A percentile compares a stretch with the other conserved stretches of the same genome.
These are phyloP conservation scores for Caerostris darwini DNA, from an alignment of 1,140 invertebrate genomes.

Conservation along the genomic window DNA sequence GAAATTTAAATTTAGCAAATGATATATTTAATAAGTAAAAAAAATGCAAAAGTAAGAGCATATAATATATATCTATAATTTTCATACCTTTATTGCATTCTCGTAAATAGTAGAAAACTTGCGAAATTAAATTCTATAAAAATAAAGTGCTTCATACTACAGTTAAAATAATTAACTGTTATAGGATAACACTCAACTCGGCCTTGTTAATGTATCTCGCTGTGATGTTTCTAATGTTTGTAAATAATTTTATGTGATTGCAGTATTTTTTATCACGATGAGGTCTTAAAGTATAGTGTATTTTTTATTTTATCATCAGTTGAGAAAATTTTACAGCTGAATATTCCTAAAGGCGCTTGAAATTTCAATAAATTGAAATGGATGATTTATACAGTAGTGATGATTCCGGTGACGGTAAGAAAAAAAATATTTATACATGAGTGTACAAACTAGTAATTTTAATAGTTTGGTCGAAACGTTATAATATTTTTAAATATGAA, in stretches of 20 bases:
- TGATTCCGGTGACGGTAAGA: constrained; percentile 59
- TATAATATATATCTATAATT: too few species aligned
- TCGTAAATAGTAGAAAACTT: too few species aligned
- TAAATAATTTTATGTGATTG: not conserved
- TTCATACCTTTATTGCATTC: too few species aligned
- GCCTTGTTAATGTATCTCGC: not conserved
- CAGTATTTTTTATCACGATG: not conserved
- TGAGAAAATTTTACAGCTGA: not conserved
- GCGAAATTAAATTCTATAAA: too few species aligned
- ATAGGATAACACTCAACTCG: not conserved
- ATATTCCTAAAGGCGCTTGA: not conserved
- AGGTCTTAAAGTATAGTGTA: not conserved
- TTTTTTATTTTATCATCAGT: not conserved
- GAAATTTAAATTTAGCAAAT: not conserved
- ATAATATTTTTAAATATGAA: too few species aligned
- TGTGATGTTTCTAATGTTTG: not conserved
- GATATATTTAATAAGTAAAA: not conserved
- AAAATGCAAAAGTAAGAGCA: too few species aligned
- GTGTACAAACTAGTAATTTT: too few species aligned
- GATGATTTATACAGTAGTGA: constrained; percentile 70
- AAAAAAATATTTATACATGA: too few species aligned
- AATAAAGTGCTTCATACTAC: too few species aligned
- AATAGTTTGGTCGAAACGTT: too few species aligned
- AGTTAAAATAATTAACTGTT: not conserved
- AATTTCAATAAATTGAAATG: constrained; percentile 12